Conservation (phyloP, 2,797 vertebrate species). For the Anisognathus igniventris region DNA sequence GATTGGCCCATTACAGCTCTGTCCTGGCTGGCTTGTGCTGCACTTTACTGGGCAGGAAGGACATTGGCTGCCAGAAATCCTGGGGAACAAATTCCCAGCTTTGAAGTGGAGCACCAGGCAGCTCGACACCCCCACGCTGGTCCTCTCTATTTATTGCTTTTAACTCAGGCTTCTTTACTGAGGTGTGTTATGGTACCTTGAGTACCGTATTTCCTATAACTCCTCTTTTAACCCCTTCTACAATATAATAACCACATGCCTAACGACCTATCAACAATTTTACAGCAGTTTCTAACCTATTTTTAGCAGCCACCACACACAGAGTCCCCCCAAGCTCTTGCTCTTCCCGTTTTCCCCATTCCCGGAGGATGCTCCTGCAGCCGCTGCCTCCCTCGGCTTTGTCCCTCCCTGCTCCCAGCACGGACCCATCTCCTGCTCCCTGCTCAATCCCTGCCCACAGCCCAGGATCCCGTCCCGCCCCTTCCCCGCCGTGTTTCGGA, state of each 20-base stretch:
- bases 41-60: conserved; percentile 27
- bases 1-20: too few species aligned
- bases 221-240: too few species aligned
- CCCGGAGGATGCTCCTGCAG: rapidly evolving
- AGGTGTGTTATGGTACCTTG: too few species aligned
- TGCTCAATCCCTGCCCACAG: background rate
- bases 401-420: background rate
- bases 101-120: background rate
- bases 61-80: background rate
- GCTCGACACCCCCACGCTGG: background rate
- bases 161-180: background rate
- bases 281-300: too few species aligned
- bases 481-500: rapidly evolving
- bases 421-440: background rate
- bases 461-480: background rate
- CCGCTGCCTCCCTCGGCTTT: rapidly evolving
- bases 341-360: rapidly evolving
- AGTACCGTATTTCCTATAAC: too few species aligned
- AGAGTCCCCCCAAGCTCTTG: rapidly evolving
- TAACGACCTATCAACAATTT: too few species aligned
- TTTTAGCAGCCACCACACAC: too few species aligned
- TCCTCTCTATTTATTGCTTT: background rate
- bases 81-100: background rate
- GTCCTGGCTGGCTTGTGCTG: too few species aligned
- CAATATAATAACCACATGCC: too few species aligned